Evolutionary conservation across 2,888 invertebrate genomes (phyloP), one percentile per base, ranked within the genome.

Genomic region (Lysandra coridon): DNA sequence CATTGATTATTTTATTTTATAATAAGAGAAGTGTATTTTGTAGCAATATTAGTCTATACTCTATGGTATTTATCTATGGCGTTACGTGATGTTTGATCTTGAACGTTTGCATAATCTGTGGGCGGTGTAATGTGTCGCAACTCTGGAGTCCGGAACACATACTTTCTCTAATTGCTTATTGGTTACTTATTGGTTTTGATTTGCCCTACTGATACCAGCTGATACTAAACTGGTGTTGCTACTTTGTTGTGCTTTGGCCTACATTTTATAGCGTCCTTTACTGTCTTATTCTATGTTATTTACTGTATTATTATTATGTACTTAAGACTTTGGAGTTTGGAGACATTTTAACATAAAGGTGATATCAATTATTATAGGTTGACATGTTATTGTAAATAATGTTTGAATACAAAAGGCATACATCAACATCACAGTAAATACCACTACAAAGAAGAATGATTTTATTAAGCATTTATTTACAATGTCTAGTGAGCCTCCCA

Each of bases 31-130:
- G 49, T 49, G 12, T 33, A 33, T 33, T 49, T 49, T 49, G 49
- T 49, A 49, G 49, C 10, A 49, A 62, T 62, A 23, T 62, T 62
- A 3, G 62, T 69, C 33, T 30, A 69, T 62, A 3, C 23, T 69
- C 33, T 30, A 69, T 33, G 33, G 64, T 69, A 69, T 69, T 74
- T 78, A 78, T 80, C 80, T 73, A 73, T 78, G 75, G 30, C n/a
- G 82, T 84, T 84, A 84, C 83, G 84, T 79, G 81, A 79, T 82
- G 80, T 83, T 83, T 84, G 84, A 83, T 85, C 84, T 85, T 85
- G 83, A 84, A 82, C 79, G 82, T 84, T 85, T 84, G 84, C 84
- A 84, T 85, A 84, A 84, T 82, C 81, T 80, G 79, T 82, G 78
- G 80, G 75, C 82, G 79, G 49, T 83, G 83, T 82, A 12, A 17